These are phyloP conservation scores for Sinonovacula constricta DNA, from an alignment of 1,140 invertebrate genomes.

Conservation along the genomic window DNA sequence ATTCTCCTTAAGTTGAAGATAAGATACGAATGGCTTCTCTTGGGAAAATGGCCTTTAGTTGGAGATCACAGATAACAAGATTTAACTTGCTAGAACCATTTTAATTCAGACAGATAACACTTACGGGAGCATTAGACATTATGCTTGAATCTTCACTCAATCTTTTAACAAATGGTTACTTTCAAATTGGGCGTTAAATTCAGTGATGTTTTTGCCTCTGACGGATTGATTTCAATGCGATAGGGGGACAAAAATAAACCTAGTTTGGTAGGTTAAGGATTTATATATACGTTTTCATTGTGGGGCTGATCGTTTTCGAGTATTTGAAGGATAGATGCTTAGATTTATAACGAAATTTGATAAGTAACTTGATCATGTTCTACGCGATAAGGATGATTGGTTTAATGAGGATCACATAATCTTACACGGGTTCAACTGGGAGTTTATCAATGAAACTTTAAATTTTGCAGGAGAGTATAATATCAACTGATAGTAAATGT, in stretches of 20 bases:
- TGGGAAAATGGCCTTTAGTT: constrained; percentile 19
- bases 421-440: too few relatives aligned
- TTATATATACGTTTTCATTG: too few relatives aligned
- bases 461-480: too few relatives aligned
- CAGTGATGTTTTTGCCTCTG: constrained; percentile 34
- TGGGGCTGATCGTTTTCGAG: too few relatives aligned
- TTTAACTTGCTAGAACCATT: background rate
- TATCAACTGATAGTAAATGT: too few relatives aligned
- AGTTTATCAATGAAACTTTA: too few relatives aligned
- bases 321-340: too few relatives aligned
- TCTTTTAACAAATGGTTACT: constrained; percentile 49
- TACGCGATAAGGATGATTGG: too few relatives aligned
- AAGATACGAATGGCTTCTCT: background rate
- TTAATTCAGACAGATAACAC: constrained; percentile 36
- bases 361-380: too few relatives aligned
- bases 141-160: constrained; percentile 18
- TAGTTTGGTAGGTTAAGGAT: background rate
- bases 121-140: background rate
- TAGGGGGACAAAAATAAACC: background rate
- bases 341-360: too few relatives aligned
- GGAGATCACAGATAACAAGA: constrained; percentile 3
- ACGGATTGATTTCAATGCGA: constrained; percentile 30
- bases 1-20: background rate
- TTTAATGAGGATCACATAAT: too few relatives aligned
- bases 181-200: constrained; percentile 51